Conservation (phyloP, 2,888 invertebrate genomes). For the Cryptosula pallasiana region DNA sequence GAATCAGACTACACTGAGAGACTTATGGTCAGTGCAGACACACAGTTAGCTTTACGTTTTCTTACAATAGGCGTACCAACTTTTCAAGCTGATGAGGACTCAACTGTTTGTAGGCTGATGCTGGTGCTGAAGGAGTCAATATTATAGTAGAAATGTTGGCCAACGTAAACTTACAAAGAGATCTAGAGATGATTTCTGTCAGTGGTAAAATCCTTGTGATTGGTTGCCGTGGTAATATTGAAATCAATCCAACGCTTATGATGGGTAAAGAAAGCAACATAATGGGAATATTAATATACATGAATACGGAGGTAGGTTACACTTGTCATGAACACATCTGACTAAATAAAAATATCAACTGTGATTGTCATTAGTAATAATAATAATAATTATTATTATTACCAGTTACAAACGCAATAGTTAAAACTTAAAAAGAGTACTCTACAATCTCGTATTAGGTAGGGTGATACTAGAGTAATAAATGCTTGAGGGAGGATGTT, state of each 20-base stretch:
- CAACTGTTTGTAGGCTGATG: slow-evolving; percentile 44
- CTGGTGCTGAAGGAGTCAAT: slow-evolving; percentile 55
- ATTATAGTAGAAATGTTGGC: slow-evolving; percentile 60
- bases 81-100: too few relatives aligned
- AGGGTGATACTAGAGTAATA: too few relatives aligned
- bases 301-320: neutral
- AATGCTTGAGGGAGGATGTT: too few relatives aligned
- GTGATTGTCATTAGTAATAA: too few relatives aligned
- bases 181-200: slow-evolving; percentile 53
- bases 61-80: too few relatives aligned
- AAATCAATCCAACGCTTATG: slow-evolving; percentile 35
- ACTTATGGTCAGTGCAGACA: slow-evolving; percentile 47
- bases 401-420: too few relatives aligned
- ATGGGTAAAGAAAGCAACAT: slow-evolving; percentile 31
- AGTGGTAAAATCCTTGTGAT: slow-evolving; percentile 55
- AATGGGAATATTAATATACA: slow-evolving; percentile 28
- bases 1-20: slow-evolving; percentile 53
- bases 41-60: too few relatives aligned
- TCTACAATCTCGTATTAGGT: too few relatives aligned
- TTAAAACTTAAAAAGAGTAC: too few relatives aligned
- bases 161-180: slow-evolving; percentile 58
- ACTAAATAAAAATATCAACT: too few relatives aligned
- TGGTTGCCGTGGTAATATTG: slow-evolving; percentile 54
- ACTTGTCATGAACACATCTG: too few relatives aligned
- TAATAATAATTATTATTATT: too few relatives aligned